These are phyloP conservation scores for Papilio aristodemus DNA, from an alignment of 1,140 invertebrate genomes.

Conservation along the genomic window DNA sequence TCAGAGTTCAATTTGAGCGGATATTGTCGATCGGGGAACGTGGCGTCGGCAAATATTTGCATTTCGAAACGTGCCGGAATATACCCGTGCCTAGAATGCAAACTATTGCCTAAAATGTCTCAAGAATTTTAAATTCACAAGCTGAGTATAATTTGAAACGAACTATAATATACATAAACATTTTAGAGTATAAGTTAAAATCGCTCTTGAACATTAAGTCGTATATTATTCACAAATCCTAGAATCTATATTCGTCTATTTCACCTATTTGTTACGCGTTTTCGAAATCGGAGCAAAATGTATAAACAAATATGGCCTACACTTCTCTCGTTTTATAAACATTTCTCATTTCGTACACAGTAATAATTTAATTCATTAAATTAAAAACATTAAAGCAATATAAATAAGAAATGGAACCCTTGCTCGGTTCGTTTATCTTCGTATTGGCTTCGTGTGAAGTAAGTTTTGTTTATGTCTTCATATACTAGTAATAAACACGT, in stretches of 20 bases:
- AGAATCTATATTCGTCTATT: too few species aligned
- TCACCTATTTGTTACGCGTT: not conserved
- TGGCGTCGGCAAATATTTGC: constrained; percentile 7
- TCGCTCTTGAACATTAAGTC: too few species aligned
- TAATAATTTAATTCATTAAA: constrained; percentile 4
- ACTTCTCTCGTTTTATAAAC: not conserved
- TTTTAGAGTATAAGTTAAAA: too few species aligned
- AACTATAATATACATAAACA: too few species aligned
- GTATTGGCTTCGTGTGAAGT: not conserved
- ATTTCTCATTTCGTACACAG: not conserved
- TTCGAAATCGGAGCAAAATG: not conserved
- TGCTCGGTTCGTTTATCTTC: not conserved
- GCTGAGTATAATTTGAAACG: not conserved
- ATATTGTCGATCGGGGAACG: not conserved
- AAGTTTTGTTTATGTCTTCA: not conserved
- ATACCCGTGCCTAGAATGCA: not conserved
- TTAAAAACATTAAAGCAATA: not conserved
- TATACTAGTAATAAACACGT: not conserved
- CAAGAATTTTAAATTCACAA: not conserved
- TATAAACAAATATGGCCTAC: not conserved
- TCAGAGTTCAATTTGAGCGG: constrained; percentile 6
- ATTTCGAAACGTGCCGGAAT: not conserved
- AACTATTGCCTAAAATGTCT: not conserved
- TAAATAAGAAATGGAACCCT: not conserved
- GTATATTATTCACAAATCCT: too few species aligned